Evolutionary conservation across 2,113 vertebrate species (phyloP).

Genomic region (Clinocottus analis): DNA sequence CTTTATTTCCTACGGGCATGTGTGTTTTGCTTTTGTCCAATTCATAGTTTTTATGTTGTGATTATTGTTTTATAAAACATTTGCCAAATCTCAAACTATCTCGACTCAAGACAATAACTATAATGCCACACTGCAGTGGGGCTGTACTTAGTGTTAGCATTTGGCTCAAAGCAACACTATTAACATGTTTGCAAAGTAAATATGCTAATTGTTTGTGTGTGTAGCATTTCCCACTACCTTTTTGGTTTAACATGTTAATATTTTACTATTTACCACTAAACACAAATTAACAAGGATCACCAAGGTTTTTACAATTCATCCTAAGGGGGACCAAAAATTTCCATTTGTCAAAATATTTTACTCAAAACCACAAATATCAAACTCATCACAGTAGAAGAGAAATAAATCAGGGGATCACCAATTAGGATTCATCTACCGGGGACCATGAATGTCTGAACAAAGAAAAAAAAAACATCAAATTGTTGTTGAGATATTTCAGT

Average conservation of each 20-base stretch:
- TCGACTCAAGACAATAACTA: background rate
- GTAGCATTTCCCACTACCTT: background rate
- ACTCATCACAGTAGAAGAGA: background rate
- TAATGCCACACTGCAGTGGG: background rate
- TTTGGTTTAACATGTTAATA: constrained; percentile 17
- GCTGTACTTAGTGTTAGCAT: background rate
- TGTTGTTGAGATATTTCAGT: background rate
- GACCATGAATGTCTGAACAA: background rate
- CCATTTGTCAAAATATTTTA: background rate
- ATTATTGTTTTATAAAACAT: constrained; percentile 15
- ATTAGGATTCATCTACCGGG: background rate
- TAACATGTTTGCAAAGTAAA: background rate
- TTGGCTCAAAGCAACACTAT: background rate
- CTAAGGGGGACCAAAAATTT: background rate
- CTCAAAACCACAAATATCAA: background rate
- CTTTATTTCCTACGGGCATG: constrained; percentile 16
- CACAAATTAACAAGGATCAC: background rate
- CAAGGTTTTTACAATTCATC: background rate
- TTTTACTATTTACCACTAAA: background rate
- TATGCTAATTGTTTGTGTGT: background rate
- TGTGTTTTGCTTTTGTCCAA: background rate
- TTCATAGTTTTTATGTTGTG: constrained; percentile 10
- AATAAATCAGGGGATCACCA: background rate
- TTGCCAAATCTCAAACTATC: constrained; percentile 2
- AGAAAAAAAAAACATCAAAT: no score